Conservation (phyloP, 2,888 invertebrate genomes). For the Drosophila fungiperda region DNA sequence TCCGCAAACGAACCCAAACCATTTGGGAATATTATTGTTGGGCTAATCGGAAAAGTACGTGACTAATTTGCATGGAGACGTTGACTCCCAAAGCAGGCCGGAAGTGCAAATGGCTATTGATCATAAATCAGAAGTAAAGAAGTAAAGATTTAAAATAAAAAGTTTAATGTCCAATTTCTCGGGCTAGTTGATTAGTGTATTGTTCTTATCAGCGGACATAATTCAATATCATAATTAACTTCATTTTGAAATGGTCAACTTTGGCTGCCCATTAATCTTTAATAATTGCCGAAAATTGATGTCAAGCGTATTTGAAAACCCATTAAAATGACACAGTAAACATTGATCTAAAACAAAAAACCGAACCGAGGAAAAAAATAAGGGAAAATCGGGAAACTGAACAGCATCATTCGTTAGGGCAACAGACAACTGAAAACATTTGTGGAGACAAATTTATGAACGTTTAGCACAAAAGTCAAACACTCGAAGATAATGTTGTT, state of each 20-base stretch:
- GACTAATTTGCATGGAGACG: constrained; percentile 60
- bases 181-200: constrained; percentile 32
- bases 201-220: constrained; percentile 53
- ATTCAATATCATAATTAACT: constrained; percentile 64
- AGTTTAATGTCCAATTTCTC: constrained; percentile 53
- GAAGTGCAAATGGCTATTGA: constrained; percentile 51
- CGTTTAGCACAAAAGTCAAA: constrained; percentile 82
- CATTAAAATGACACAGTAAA: constrained; percentile 64
- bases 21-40: constrained; percentile 46
- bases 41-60: constrained; percentile 70
- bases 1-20: constrained; percentile 7
- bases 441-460: constrained; percentile 82
- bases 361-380: constrained; percentile 3
- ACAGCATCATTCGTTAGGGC: constrained; percentile 52
- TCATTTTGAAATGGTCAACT: constrained; percentile 53
- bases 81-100: constrained; percentile 43
- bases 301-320: constrained; percentile 77
- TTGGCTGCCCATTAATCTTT: constrained; percentile 74
- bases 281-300: constrained; percentile 79
- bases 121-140: constrained; percentile 48
- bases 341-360: constrained; percentile 44
- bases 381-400: constrained; percentile 9
- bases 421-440: constrained; percentile 58
- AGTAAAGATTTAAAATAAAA: no score
- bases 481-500: constrained; percentile 74